Percentiles rank a stretch among this genome's conserved stretches.
Evolutionary conservation across 2,113 vertebrate genomes (phyloP).

Genomic region (Paramisgurnus dabryanus): DNA sequence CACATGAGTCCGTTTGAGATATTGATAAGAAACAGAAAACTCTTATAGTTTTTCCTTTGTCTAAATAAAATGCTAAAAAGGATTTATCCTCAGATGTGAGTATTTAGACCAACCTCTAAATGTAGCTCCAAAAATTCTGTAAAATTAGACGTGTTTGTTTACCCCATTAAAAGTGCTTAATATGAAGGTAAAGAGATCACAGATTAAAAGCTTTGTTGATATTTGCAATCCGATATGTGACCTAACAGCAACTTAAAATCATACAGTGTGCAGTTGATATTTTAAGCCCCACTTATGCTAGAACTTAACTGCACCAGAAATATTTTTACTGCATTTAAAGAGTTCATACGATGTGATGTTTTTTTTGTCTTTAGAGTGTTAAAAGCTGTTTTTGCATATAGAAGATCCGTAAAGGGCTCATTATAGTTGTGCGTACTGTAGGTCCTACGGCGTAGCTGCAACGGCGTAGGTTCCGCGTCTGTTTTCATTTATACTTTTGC

Average conservation of each 20-base stretch:
- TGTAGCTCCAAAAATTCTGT: conserved; percentile 42
- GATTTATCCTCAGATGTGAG: neutral
- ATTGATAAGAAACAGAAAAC: conserved; percentile 39
- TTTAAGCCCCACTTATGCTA: neutral
- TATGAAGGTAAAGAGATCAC: conserved; percentile 46
- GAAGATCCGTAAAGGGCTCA: too few relatives aligned
- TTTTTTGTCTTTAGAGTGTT: too few relatives aligned
- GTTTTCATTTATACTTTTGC: too few relatives aligned
- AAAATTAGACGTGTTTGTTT: conserved; percentile 54
- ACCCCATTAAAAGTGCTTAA: conserved; percentile 58
- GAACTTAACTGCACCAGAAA: neutral
- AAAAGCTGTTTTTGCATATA: too few relatives aligned
- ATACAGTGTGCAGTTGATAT: neutral
- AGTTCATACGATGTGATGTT: too few relatives aligned
- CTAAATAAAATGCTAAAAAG: conserved; percentile 12
- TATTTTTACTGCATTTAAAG: neutral
- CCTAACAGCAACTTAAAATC: neutral
- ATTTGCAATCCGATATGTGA: conserved; percentile 15
- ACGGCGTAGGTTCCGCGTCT: too few relatives aligned
- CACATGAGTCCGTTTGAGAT: conserved; percentile 44
- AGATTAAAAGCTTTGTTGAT: conserved; percentile 34
- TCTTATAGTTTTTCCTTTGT: conserved; percentile 14
- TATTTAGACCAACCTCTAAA: conserved; percentile 12
- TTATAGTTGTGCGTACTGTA: too few relatives aligned
- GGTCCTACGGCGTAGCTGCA: too few relatives aligned